phyloP scores from a whole-genome alignment of 1,140 invertebrate species.

The Eumeta japonica region DNA sequence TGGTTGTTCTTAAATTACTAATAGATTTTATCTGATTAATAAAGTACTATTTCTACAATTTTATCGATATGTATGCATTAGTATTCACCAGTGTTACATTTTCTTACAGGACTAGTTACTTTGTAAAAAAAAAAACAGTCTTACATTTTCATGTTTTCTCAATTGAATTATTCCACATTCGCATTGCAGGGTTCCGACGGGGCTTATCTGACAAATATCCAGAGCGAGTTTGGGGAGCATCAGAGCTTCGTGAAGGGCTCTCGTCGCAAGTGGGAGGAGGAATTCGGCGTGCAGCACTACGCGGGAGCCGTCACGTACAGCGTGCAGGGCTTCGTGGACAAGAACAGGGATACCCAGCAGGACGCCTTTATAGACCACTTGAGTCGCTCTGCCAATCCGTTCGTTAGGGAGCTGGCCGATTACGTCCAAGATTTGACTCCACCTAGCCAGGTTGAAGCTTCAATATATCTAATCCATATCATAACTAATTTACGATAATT shows the following conservation, averaged over 20 bases:
- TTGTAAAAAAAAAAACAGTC: too few relatives aligned
- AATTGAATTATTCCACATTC: too few relatives aligned
- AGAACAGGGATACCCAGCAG: constrained; percentile 93
- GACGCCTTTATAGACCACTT: constrained; percentile 94
- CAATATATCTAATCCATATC: constrained; percentile 7
- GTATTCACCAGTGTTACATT: too few relatives aligned
- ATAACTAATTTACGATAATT: constrained; percentile 1
- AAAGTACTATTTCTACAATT: too few relatives aligned
- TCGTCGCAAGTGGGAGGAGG: constrained; percentile 84
- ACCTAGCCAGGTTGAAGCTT: constrained; percentile 39
- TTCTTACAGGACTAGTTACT: too few relatives aligned
- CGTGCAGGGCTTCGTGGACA: constrained; percentile 93
- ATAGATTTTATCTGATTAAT: too few relatives aligned
- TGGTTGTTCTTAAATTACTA: too few relatives aligned
- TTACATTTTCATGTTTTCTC: too few relatives aligned
- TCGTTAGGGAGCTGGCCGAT: constrained; percentile 83
- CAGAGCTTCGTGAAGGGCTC: constrained; percentile 86
- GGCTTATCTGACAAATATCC: constrained; percentile 87
- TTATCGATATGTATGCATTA: too few relatives aligned
- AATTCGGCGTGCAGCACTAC: constrained; percentile 92
- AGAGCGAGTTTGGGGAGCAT: constrained; percentile 85
- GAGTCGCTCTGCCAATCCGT: constrained; percentile 80
- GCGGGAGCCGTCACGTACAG: constrained; percentile 92
- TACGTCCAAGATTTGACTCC: constrained; percentile 44
- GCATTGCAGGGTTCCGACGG: constrained; percentile 73